These are phyloP conservation scores for Apis mellifera DNA, from an alignment of 1,140 invertebrate genomes.

Conservation along the genomic window DNA sequence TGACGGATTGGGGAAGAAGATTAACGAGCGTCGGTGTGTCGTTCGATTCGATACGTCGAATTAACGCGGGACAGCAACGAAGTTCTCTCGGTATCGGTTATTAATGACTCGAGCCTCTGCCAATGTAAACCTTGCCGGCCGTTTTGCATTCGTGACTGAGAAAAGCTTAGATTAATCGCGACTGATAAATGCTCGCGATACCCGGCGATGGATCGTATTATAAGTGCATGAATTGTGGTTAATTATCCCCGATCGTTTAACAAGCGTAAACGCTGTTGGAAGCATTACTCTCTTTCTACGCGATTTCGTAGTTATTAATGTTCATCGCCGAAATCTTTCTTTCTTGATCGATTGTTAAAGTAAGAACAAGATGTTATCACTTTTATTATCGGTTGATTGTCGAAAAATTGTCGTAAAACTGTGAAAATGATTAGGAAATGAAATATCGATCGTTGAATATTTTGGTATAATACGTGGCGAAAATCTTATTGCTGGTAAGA, in stretches of 20 bases:
- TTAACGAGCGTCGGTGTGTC: slow-evolving; percentile 73
- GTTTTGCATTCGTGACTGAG: slow-evolving; percentile 45
- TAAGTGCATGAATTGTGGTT: slow-evolving; percentile 50
- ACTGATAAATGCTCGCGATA: slow-evolving; percentile 46
- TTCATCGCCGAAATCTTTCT: no score
- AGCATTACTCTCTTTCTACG: not conserved
- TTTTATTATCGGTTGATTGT: not conserved
- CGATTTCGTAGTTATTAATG: not conserved
- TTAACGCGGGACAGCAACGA: slow-evolving; percentile 67
- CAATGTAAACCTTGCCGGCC: slow-evolving; percentile 58
- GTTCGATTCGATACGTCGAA: slow-evolving; percentile 77
- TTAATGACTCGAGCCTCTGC: slow-evolving; percentile 63
- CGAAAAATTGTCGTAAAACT: slow-evolving; percentile 10
- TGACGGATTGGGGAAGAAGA: slow-evolving; percentile 70
- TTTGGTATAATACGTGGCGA: slow-evolving; percentile 67
- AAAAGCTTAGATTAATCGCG: slow-evolving; percentile 49
- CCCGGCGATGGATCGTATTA: slow-evolving; percentile 23
- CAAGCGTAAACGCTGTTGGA: slow-evolving; percentile 23
- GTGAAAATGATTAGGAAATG: slow-evolving; percentile 5
- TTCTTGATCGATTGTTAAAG: not conserved
- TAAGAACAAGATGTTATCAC: not conserved
- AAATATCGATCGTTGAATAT: slow-evolving; percentile 27
- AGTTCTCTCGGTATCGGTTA: slow-evolving; percentile 67
- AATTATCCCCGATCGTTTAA: slow-evolving; percentile 39
- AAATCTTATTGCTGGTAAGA: slow-evolving; percentile 68